Evolutionary conservation across 1,140 invertebrate genomes (phyloP), one percentile per base, ranked within the genome.

Genomic region (Apolygus lucorum): DNA sequence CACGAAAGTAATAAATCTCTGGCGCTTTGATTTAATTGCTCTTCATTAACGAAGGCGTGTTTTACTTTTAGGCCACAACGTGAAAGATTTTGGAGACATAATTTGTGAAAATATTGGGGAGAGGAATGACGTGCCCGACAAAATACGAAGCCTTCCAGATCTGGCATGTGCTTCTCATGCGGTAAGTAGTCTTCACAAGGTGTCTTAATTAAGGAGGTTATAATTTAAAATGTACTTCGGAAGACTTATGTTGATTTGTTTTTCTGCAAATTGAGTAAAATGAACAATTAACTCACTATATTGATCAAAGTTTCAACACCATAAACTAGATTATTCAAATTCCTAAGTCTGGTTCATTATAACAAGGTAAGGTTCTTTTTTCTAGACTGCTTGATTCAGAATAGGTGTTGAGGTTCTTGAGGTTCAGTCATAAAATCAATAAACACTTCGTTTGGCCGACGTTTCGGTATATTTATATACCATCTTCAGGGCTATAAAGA

Each of bases 11-110:
- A 11, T 63, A n/a, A 11, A 22, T 8, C 14, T 24, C 8, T 11
- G 59, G 11, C 8, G 8, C 8, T n/a, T n/a, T 8, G 14, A 11
- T 63, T 63, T 11, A n/a, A 27, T 66, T 2, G 17, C 11, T 8
- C n/a, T n/a, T 67, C 4, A 67, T 49, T 49, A 67, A 52, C 52
- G 8, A 17, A 2, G n/a, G 27, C 24, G 2, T 24, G 49, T 64
- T 63, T 64, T 11, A 13, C 42, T 66, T 73, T 77, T 71, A 81
- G 81, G 84, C 1, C 76, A 88, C 8, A 82, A 88, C 68, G 82
- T 90, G 11, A 81, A 83, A 75, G 89, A 91, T 78, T 90, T 88
- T 74, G 89, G 89, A 0, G 84, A 90, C 74, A 77, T 90, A n/a
- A 71, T 75, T n/a, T 87, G 85, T 65, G 68, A 77, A 64, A 67